Percentiles rank a stretch among this genome's conserved stretches.
phyloP scores from a whole-genome alignment of 2,888 invertebrate species.

The Drosophila infuscata region DNA sequence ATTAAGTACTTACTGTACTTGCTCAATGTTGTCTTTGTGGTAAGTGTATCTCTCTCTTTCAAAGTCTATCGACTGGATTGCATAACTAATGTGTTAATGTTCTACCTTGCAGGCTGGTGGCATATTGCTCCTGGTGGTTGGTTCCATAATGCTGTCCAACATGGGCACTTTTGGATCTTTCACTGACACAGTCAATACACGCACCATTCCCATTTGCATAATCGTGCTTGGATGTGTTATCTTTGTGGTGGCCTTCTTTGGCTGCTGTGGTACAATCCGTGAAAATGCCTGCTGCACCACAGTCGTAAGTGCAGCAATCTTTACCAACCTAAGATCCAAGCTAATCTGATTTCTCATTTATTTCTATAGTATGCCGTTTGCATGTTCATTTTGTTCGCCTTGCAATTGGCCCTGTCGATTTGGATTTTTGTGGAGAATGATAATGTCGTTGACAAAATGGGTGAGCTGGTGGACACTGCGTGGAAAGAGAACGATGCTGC shows the following conservation, averaged over 20 bases:
- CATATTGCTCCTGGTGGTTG: slow-evolving; percentile 88
- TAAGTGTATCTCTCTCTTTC: slow-evolving; percentile 55
- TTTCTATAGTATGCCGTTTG: slow-evolving; percentile 89
- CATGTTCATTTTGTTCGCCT: slow-evolving; percentile 89
- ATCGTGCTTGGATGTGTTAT: slow-evolving; percentile 89
- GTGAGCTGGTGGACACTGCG: slow-evolving; percentile 85
- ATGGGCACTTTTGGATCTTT: slow-evolving; percentile 86
- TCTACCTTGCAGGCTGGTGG: slow-evolving; percentile 88
- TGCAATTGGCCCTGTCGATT: slow-evolving; percentile 90
- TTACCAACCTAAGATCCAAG: fast-evolving
- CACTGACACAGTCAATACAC: slow-evolving; percentile 85
- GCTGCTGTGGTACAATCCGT: slow-evolving; percentile 95
- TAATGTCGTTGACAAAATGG: slow-evolving; percentile 86
- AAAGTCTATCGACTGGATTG: background rate
- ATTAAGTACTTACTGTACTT: slow-evolving; percentile 82
- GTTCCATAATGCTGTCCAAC: slow-evolving; percentile 88
- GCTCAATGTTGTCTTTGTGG: slow-evolving; percentile 82
- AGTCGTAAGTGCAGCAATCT: slow-evolving; percentile 87
- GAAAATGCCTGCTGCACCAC: slow-evolving; percentile 95
- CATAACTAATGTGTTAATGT: background rate
- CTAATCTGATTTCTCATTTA: background rate
- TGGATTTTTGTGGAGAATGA: slow-evolving; percentile 88
- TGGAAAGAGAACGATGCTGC: slow-evolving; percentile 66
- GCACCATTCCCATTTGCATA: slow-evolving; percentile 88
- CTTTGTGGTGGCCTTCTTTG: slow-evolving; percentile 94